Conservation (phyloP, 2,113 vertebrate species). For the Ceratotherium simum region DNA sequence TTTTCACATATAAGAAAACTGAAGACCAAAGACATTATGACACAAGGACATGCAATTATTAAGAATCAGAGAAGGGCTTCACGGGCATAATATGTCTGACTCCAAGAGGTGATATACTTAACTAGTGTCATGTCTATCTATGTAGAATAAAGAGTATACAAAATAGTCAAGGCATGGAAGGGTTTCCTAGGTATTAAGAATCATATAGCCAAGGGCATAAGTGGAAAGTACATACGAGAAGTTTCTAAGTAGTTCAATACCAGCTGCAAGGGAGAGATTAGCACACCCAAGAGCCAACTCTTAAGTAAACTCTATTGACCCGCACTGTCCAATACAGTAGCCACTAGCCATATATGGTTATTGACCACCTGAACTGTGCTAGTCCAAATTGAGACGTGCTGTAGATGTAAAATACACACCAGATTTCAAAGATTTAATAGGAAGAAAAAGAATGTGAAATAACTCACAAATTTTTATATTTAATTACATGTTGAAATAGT, state of each 20-base stretch:
- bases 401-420: not conserved
- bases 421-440: constrained; percentile 44
- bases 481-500: constrained; percentile 2
- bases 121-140: not conserved
- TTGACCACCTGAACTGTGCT: not conserved
- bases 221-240: not conserved
- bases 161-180: not conserved
- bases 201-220: not conserved
- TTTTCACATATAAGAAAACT: constrained; percentile 1
- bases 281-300: not conserved
- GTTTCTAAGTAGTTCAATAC: constrained; percentile 23
- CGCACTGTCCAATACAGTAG: not conserved
- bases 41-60: not conserved
- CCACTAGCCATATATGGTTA: not conserved
- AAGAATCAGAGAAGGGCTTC: not conserved
- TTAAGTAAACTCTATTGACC: not conserved
- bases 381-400: not conserved
- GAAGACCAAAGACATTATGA: not conserved
- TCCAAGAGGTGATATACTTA: not conserved
- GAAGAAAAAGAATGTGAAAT: not conserved
- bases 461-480: not conserved
- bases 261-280: not conserved
- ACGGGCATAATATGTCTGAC: not conserved
- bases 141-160: constrained; percentile 24
- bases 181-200: constrained; percentile 25